A percentile compares a stretch with the other conserved stretches of the same genome.
phyloP scores from a whole-genome alignment of 2,888 invertebrate genomes.

The Dynastes maya region DNA sequence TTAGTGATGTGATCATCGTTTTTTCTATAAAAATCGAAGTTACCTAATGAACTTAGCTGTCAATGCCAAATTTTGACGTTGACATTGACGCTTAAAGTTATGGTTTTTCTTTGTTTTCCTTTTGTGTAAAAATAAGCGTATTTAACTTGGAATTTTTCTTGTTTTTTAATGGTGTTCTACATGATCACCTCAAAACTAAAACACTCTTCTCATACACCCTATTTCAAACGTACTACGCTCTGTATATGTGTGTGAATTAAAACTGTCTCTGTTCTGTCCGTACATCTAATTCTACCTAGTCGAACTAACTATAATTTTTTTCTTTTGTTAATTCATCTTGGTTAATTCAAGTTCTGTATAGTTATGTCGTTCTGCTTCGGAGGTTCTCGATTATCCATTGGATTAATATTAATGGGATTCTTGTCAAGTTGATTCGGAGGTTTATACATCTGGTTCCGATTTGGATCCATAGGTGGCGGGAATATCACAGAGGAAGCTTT shows the following conservation, averaged over 20 bases:
- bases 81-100: neutral
- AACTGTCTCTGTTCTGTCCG: neutral
- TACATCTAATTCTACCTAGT: conserved; percentile 1
- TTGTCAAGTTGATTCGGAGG: conserved; percentile 33
- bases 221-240: too few species aligned
- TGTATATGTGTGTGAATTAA: neutral
- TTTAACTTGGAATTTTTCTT: too few species aligned
- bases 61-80: neutral
- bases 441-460: conserved; percentile 25
- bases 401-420: conserved; percentile 20
- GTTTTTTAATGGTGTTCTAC: too few species aligned
- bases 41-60: too few species aligned
- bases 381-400: conserved; percentile 40
- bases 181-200: neutral
- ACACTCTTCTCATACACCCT: neutral
- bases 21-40: too few species aligned
- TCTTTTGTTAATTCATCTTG: neutral
- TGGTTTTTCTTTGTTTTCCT: too few species aligned
- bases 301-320: conserved; percentile 9
- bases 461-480: conserved; percentile 36
- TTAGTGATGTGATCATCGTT: too few species aligned
- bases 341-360: conserved; percentile 48
- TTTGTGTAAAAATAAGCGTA: too few species aligned
- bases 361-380: conserved; percentile 43
- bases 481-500: conserved; percentile 44